phyloP scores from a whole-genome alignment of 2,113 vertebrate genomes.

The Megaceryle torquata region DNA sequence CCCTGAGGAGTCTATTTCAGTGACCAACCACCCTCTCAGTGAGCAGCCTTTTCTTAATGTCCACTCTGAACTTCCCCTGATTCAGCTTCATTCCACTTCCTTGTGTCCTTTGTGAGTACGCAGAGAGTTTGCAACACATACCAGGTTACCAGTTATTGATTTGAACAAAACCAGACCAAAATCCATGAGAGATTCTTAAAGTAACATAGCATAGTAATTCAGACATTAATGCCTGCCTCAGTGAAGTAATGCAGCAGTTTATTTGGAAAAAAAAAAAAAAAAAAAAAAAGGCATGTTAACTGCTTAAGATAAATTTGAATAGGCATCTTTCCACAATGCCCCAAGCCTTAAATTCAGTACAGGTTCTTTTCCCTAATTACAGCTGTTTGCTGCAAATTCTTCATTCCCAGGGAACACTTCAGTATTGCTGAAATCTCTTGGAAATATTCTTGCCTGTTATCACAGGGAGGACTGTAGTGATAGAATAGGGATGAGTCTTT shows the following conservation, averaged over 20 bases:
- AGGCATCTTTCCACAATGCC: neutral
- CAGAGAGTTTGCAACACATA: neutral
- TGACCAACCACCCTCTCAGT: neutral
- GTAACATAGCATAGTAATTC: neutral
- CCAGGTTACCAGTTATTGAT: neutral
- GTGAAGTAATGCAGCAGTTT: neutral
- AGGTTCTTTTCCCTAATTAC: neutral
- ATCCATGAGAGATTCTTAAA: neutral
- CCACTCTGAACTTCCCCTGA: neutral
- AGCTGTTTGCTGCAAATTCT: neutral
- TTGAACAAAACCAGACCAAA: neutral
- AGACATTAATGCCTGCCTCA: neutral
- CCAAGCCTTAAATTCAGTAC: neutral
- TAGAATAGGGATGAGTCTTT: neutral
- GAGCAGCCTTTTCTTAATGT: neutral
- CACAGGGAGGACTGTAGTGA: neutral
- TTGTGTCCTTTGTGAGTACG: neutral
- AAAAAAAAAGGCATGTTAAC: neutral
- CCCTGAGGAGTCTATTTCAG: neutral
- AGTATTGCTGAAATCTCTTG: neutral
- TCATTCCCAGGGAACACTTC: neutral
- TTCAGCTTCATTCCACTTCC: neutral
- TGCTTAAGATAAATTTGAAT: neutral
- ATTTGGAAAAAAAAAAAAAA: neutral
- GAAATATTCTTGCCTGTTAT: neutral